Conservation (phyloP, 2,888 invertebrate genomes). For the Torymus aiolomorphi region DNA sequence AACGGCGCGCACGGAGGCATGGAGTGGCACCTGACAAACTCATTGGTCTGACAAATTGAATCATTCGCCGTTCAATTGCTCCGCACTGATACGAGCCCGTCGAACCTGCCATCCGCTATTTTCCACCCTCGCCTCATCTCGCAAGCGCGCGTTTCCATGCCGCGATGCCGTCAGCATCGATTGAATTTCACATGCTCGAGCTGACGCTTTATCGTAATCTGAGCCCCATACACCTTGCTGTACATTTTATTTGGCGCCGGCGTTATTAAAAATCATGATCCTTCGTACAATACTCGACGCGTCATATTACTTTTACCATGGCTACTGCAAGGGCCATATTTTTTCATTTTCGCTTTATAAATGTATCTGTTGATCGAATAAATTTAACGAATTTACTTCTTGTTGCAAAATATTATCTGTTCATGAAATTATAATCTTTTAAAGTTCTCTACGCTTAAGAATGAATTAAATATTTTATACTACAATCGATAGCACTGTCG, state of each 20-base stretch:
- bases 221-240: background rate
- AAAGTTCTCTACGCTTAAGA: too few species aligned
- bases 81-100: conserved; percentile 52
- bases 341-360: too few species aligned
- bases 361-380: too few species aligned
- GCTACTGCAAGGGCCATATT: too few species aligned
- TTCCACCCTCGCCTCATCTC: conserved; percentile 52
- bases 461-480: too few species aligned
- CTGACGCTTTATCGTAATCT: conserved; percentile 40
- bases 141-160: conserved; percentile 12
- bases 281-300: too few species aligned
- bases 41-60: conserved; percentile 76
- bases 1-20: conserved; percentile 63
- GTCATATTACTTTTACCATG: too few species aligned
- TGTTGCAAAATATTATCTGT: too few species aligned
- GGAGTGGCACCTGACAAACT: conserved; percentile 75
- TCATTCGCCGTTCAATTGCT: conserved; percentile 76
- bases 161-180: conserved; percentile 32
- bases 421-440: too few species aligned
- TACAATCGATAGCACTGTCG: too few species aligned
- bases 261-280: conserved; percentile 16
- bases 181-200: conserved; percentile 43
- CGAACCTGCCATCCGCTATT: conserved; percentile 61
- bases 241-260: background rate
- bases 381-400: too few species aligned